A percentile compares a stretch with the other conserved stretches of the same genome.
Evolutionary conservation across 2,797 vertebrate species (phyloP).

Genomic region (Florisuga fusca): DNA sequence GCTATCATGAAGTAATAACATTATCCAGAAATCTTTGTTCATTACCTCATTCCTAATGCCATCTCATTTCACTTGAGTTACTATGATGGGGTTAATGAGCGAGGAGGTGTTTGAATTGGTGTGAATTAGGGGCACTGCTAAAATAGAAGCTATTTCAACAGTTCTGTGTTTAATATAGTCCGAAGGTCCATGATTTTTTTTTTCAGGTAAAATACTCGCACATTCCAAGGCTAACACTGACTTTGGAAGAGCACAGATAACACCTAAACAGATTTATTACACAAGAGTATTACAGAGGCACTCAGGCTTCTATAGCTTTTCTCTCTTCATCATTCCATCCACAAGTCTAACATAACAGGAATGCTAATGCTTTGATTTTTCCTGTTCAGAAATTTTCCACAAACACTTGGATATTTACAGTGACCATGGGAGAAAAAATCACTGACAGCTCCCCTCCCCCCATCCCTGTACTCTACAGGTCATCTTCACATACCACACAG

Average conservation of each 20-base stretch:
- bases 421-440: conserved; percentile 53
- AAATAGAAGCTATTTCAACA: conserved; percentile 51
- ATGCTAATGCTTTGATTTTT: background rate
- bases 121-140: conserved; percentile 46
- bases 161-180: conserved; percentile 49
- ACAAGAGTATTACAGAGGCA: background rate
- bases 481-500: conserved; percentile 65
- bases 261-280: background rate
- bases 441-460: conserved; percentile 30
- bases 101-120: conserved; percentile 37
- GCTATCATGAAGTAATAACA: conserved; percentile 49
- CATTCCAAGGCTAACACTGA: conserved; percentile 12
- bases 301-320: background rate
- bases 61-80: conserved; percentile 43
- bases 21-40: conserved; percentile 42
- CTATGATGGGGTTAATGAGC: conserved; percentile 23
- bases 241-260: conserved; percentile 33
- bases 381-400: background rate
- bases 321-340: background rate
- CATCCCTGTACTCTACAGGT: conserved; percentile 45
- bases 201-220: conserved; percentile 48
- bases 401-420: conserved; percentile 24
- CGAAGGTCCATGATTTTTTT: conserved; percentile 11
- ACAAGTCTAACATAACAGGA: background rate
- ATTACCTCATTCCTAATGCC: conserved; percentile 39